phyloP scores from a whole-genome alignment of 1,140 invertebrate species.

The Diabrotica virgifera region DNA sequence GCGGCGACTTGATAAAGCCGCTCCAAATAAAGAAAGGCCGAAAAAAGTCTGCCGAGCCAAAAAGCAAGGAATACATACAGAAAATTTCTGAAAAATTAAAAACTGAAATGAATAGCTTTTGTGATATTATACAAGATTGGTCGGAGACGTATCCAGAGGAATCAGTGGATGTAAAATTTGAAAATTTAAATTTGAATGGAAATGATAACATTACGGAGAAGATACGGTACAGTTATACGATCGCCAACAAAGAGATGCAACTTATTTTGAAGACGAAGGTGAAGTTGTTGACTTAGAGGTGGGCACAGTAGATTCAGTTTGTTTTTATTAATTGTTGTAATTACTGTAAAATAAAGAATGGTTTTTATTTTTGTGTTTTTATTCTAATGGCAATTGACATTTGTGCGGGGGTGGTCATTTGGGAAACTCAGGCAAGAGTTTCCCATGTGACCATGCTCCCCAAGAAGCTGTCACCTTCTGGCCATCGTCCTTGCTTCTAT shows the following conservation, averaged over 20 bases:
- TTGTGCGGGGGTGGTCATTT: too few relatives aligned
- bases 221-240: slow-evolving; percentile 34
- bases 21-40: slow-evolving; percentile 33
- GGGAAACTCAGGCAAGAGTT: too few relatives aligned
- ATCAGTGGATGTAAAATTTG: slow-evolving; percentile 32
- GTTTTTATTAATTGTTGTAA: slow-evolving; percentile 23
- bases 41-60: slow-evolving; percentile 32
- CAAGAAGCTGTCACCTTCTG: too few relatives aligned
- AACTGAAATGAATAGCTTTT: slow-evolving; percentile 31
- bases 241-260: slow-evolving; percentile 37
- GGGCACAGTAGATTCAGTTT: slow-evolving; percentile 11
- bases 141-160: slow-evolving; percentile 18
- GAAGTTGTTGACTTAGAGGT: slow-evolving; percentile 30
- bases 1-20: slow-evolving; percentile 37
- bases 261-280: slow-evolving; percentile 37
- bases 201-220: slow-evolving; percentile 31
- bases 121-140: slow-evolving; percentile 34
- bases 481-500: too few relatives aligned
- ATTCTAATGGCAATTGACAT: too few relatives aligned
- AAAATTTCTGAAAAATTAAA: slow-evolving; percentile 31
- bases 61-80: slow-evolving; percentile 25
- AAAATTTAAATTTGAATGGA: slow-evolving; percentile 34
- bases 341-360: slow-evolving; percentile 27
- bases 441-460: too few relatives aligned
- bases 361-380: slow-evolving; percentile 18